Evolutionary conservation across 2,888 invertebrate genomes (phyloP).

Genomic region (Neria commutata): DNA sequence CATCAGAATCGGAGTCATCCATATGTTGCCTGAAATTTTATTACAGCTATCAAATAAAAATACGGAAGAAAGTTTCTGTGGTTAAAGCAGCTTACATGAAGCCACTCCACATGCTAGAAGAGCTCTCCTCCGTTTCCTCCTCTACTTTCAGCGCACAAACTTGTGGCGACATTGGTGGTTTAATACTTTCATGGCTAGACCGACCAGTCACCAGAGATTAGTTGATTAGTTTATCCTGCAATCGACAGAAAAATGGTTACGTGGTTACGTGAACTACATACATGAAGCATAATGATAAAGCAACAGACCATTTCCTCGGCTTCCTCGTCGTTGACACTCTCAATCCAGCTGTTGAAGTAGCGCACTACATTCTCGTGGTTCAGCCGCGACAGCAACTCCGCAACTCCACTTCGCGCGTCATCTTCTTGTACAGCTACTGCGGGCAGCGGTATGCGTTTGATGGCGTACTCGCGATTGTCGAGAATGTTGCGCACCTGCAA

Average conservation of each 20-base stretch:
- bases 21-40: conserved; percentile 47
- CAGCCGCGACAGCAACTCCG: conserved; percentile 87
- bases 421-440: conserved; percentile 82
- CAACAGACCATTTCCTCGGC: conserved; percentile 62
- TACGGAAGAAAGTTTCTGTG: background rate
- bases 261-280: background rate
- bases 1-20: conserved; percentile 60
- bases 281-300: background rate
- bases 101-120: conserved; percentile 54
- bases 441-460: conserved; percentile 89
- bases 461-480: conserved; percentile 92
- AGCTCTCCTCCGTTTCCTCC: conserved; percentile 47
- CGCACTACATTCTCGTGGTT: conserved; percentile 98
- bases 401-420: conserved; percentile 92
- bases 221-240: conserved; percentile 63
- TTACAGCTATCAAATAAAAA: background rate
- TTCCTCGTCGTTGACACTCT: conserved; percentile 65
- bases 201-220: conserved; percentile 71
- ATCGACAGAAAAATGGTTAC: too few relatives aligned
- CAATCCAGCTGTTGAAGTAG: conserved; percentile 97
- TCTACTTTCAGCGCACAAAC: conserved; percentile 32
- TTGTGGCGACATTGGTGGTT: conserved; percentile 48
- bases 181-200: conserved; percentile 66
- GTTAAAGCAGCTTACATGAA: conserved; percentile 40
- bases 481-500: conserved; percentile 87